phyloP scores from a whole-genome alignment of 2,888 invertebrate genomes.

The Acanthopleura granulata region DNA sequence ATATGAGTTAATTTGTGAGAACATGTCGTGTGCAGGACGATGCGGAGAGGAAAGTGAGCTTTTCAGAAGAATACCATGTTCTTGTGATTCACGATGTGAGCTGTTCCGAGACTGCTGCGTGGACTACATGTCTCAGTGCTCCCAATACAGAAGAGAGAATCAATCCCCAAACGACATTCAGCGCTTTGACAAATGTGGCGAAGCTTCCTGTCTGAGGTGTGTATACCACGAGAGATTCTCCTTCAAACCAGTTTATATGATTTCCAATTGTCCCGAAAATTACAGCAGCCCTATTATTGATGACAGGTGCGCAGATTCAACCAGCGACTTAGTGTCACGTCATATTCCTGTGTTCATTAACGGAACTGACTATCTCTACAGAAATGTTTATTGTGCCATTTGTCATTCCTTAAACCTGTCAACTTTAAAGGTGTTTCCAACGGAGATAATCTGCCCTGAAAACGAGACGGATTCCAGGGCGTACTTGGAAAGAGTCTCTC shows the following conservation, averaged over 20 bases:
- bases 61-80: neutral
- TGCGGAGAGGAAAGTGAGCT: neutral
- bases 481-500: neutral
- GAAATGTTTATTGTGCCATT: conserved; percentile 1
- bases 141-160: neutral
- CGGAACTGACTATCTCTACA: neutral
- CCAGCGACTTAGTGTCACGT: neutral
- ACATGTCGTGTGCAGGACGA: neutral
- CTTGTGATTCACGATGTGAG: neutral
- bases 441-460: neutral
- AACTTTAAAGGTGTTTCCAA: neutral
- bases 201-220: neutral
- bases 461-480: neutral
- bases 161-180: neutral
- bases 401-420: neutral
- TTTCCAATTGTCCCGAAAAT: neutral
- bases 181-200: neutral
- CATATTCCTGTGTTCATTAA: neutral
- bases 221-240: neutral
- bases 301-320: neutral
- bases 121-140: neutral
- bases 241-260: neutral
- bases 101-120: neutral
- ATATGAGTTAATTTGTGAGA: no score
- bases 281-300: neutral